These are phyloP conservation scores for Sebastolobus alascanus DNA, from an alignment of 2,797 vertebrate species.

Conservation along the genomic window DNA sequence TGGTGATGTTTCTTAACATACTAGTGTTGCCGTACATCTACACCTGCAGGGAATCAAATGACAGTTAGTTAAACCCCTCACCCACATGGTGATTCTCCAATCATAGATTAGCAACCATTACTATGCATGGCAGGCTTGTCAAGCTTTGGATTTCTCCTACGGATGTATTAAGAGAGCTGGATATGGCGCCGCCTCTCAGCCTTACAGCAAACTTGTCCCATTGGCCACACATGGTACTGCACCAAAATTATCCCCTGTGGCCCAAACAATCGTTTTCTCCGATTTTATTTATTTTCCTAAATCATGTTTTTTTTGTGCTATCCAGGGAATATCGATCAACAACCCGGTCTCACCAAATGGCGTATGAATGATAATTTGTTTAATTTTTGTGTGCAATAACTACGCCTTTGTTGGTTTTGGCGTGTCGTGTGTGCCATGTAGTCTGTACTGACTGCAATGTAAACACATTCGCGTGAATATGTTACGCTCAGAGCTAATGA, in stretches of 20 bases:
- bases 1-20: background rate
- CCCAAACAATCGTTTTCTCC: background rate
- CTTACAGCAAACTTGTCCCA: background rate
- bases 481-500: background rate
- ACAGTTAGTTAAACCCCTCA: background rate
- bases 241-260: background rate
- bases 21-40: background rate
- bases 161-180: background rate
- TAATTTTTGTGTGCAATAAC: no score
- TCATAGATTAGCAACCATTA: constrained; percentile 2
- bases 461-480: background rate
- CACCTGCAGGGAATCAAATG: constrained; percentile 16
- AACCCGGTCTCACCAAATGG: no score
- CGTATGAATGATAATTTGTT: no score
- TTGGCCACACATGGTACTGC: background rate
- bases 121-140: background rate
- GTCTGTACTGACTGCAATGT: background rate
- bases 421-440: background rate
- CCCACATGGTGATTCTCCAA: background rate
- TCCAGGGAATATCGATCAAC: background rate
- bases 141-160: background rate
- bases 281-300: background rate
- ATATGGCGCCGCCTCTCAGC: background rate
- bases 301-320: background rate
- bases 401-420: background rate